Evolutionary conservation across 2,113 vertebrate species (phyloP).

Genomic region (Pangasianodon hypophthalmus): DNA sequence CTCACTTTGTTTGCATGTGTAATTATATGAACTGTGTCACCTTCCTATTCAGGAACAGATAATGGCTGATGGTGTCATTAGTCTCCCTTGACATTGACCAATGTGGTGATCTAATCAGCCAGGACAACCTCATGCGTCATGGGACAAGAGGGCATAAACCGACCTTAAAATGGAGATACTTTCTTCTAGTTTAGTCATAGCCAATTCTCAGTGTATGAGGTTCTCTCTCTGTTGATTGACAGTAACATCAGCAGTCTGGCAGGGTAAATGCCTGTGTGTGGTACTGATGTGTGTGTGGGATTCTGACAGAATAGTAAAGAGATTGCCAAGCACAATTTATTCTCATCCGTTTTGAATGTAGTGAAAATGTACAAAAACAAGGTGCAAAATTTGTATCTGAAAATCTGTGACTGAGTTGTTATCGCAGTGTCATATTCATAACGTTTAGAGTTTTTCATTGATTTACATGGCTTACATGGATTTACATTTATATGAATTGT

Average conservation of each 20-base stretch:
- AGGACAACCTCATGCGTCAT: slow-evolving; percentile 51
- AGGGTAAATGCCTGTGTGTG: slow-evolving; percentile 6
- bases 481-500: background rate
- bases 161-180: slow-evolving; percentile 33
- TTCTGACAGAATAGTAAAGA: background rate
- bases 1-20: background rate
- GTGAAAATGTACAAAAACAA: background rate
- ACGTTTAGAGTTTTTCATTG: background rate
- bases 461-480: background rate
- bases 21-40: slow-evolving; percentile 2
- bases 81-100: slow-evolving; percentile 1
- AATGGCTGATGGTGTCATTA: background rate
- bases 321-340: background rate
- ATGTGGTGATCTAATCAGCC: slow-evolving; percentile 60
- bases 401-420: background rate
- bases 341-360: background rate
- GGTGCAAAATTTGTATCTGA: background rate
- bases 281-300: background rate
- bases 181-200: background rate
- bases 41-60: background rate
- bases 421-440: background rate
- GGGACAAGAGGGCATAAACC: slow-evolving; percentile 48
- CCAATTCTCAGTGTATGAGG: background rate
- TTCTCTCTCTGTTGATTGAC: background rate
- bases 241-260: slow-evolving; percentile 22